Conservation (phyloP, 2,113 vertebrate species). For the Vireo altiloquus region DNA sequence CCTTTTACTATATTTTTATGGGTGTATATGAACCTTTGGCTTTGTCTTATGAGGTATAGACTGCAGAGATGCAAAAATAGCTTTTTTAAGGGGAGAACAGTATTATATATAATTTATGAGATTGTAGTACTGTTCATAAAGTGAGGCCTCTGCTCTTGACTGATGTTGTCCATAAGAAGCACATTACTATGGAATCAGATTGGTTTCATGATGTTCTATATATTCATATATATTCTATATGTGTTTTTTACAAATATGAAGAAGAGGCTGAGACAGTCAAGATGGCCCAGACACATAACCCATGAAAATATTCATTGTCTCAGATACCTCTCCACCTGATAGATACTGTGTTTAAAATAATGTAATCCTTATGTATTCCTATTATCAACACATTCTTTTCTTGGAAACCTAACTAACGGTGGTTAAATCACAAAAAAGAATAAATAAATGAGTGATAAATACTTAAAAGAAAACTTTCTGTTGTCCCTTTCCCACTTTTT, state of each 20-base stretch:
- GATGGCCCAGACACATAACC: neutral
- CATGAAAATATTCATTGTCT: neutral
- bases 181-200: neutral
- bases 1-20: neutral
- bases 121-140: neutral
- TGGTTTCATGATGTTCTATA: neutral
- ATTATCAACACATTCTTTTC: neutral
- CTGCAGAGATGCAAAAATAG: neutral
- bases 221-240: too few relatives aligned
- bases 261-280: neutral
- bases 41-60: neutral
- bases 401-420: neutral
- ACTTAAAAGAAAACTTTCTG: neutral
- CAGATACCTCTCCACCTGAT: neutral
- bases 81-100: neutral
- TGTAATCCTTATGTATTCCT: neutral
- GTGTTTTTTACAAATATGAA: neutral
- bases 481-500: neutral
- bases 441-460: neutral
- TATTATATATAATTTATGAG: neutral
- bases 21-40: neutral
- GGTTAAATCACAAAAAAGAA: neutral
- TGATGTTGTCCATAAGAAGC: neutral
- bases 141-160: neutral
- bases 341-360: neutral